Conservation (phyloP, 2,888 invertebrate genomes). For the Yponomeuta plumbellus region DNA sequence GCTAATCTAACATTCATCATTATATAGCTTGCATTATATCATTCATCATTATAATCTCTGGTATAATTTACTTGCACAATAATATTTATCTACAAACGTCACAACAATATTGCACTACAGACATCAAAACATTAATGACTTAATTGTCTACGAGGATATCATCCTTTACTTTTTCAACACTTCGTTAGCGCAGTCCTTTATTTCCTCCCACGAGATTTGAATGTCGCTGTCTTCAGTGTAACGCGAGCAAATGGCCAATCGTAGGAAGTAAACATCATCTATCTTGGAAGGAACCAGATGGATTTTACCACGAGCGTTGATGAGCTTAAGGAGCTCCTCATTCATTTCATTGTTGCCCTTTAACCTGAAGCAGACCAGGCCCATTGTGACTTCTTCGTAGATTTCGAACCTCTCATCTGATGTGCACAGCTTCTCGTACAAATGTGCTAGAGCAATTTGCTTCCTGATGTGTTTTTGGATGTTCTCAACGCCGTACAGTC, state of each 20-base stretch:
- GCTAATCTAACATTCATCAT: neutral
- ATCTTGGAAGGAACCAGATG: slow-evolving; percentile 95
- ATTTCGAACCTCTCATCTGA: slow-evolving; percentile 92
- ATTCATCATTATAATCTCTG: neutral
- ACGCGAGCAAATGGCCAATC: slow-evolving; percentile 93
- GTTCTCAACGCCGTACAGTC: slow-evolving; percentile 92
- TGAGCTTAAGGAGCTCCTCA: slow-evolving; percentile 86
- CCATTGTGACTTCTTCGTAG: slow-evolving; percentile 92
- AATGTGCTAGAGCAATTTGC: slow-evolving; percentile 89
- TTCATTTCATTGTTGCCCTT: slow-evolving; percentile 90
- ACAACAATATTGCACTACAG: neutral
- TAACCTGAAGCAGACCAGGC: slow-evolving; percentile 96
- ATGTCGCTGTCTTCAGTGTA: slow-evolving; percentile 89
- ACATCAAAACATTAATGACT: neutral
- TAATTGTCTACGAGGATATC: neutral
- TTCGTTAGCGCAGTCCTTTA: slow-evolving; percentile 84
- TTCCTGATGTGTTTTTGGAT: slow-evolving; percentile 91
- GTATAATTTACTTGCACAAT: neutral
- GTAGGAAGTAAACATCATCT: slow-evolving; percentile 87
- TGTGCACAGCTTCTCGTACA: slow-evolving; percentile 87
- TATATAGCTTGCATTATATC: neutral
- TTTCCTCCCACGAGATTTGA: slow-evolving; percentile 90
- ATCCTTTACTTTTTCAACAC: slow-evolving; percentile 52
- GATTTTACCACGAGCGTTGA: slow-evolving; percentile 93
- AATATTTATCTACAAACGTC: neutral